Evolutionary conservation across 1,140 invertebrate genomes (phyloP).

Genomic region (Drosophila prosaltans): DNA sequence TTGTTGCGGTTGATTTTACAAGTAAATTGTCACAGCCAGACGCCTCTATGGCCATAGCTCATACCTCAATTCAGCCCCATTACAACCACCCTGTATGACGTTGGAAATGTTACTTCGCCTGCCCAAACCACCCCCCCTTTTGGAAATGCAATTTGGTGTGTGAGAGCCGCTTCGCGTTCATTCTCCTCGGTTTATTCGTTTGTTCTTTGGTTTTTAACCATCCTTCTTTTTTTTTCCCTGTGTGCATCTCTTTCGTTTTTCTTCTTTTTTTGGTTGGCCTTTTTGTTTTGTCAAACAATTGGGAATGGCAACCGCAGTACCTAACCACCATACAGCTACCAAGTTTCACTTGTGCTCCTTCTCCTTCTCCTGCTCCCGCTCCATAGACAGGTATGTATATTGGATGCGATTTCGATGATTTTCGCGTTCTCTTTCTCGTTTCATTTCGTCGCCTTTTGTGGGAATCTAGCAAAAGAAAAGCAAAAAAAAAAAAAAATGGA

Average conservation of each 20-base stretch:
- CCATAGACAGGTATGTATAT: conserved; percentile 20
- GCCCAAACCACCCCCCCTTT: conserved; percentile 27
- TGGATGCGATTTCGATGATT: conserved; percentile 32
- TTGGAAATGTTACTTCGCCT: too few species aligned
- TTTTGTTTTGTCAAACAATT: conserved; percentile 56
- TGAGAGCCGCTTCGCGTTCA: conserved; percentile 40
- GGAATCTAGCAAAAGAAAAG: too few species aligned
- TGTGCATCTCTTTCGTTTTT: conserved; percentile 1
- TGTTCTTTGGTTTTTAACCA: not conserved
- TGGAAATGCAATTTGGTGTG: conserved; percentile 64
- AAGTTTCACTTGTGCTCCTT: not conserved
- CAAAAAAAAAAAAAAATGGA: not conserved
- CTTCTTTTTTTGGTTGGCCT: conserved; percentile 33
- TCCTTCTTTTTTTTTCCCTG: conserved; percentile 1
- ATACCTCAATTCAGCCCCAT: too few species aligned
- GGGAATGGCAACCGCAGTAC: conserved; percentile 31
- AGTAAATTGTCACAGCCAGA: conserved; percentile 60
- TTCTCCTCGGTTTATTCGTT: conserved; percentile 16
- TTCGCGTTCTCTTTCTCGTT: conserved; percentile 25
- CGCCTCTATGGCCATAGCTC: not conserved
- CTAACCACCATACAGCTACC: not conserved
- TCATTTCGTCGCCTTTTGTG: conserved; percentile 23
- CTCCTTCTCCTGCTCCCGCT: not conserved
- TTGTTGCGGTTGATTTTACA: conserved; percentile 66
- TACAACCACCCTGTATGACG: too few species aligned